These are phyloP conservation scores for Chrysocyon brachyurus DNA, from an alignment of 2,797 vertebrate genomes.

Conservation along the genomic window DNA sequence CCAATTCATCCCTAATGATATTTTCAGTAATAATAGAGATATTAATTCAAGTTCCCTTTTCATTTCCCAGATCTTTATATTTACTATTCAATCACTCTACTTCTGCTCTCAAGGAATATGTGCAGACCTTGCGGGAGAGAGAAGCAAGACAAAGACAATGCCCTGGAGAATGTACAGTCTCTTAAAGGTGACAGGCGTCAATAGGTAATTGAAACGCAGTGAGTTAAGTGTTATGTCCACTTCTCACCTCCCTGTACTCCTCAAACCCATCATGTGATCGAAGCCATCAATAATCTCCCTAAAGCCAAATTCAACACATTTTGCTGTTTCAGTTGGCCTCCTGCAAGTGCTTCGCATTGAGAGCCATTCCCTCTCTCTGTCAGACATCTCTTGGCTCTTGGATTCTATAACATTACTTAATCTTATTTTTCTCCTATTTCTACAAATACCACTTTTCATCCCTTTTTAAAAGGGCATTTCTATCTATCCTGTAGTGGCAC, in stretches of 20 bases:
- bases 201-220: neutral
- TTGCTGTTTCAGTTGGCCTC: neutral
- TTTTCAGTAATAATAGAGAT: slow-evolving; percentile 20
- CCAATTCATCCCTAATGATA: slow-evolving; percentile 28
- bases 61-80: slow-evolving; percentile 43
- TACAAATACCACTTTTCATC: neutral
- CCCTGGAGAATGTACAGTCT: neutral
- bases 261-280: neutral
- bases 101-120: neutral
- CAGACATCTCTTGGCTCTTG: neutral
- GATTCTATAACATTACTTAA: neutral
- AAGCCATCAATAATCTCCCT: neutral
- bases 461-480: neutral
- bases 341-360: neutral
- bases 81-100: neutral
- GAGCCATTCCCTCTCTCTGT: neutral
- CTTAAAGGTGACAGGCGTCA: neutral
- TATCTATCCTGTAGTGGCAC: neutral
- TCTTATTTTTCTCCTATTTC: neutral
- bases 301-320: neutral
- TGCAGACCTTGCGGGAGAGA: neutral
- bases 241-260: neutral
- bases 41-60: slow-evolving; percentile 58
- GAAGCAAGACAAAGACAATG: neutral
- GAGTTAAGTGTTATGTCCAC: neutral